A percentile compares a stretch with the other conserved stretches of the same genome.
phyloP scores from a whole-genome alignment of 2,888 invertebrate genomes.

The Euclidia mi region DNA sequence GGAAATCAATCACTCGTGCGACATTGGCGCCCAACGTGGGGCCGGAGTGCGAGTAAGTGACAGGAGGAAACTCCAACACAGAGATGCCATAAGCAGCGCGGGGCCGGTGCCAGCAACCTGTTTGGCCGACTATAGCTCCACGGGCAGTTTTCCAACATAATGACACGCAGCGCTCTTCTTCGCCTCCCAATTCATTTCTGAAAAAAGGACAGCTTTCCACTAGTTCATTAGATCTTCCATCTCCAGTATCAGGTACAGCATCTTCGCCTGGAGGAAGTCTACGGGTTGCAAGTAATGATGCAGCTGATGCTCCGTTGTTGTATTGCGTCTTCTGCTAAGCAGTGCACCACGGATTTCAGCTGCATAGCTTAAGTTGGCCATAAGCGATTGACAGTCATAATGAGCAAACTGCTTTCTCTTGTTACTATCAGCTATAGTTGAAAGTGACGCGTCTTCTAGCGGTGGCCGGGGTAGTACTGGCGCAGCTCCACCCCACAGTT shows the following conservation, averaged over 20 bases:
- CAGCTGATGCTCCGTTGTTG: constrained; percentile 97
- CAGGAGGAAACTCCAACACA: constrained; percentile 93
- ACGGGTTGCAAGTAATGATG: constrained; percentile 92
- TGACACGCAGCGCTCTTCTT: constrained; percentile 95
- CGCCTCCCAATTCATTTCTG: constrained; percentile 97
- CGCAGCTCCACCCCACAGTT: constrained; percentile 91
- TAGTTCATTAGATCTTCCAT: constrained; percentile 95
- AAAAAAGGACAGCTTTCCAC: constrained; percentile 97
- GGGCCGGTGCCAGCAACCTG: constrained; percentile 92
- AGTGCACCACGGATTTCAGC: constrained; percentile 92
- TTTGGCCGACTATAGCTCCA: constrained; percentile 76
- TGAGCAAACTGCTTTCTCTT: constrained; percentile 96
- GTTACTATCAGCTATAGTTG: constrained; percentile 91
- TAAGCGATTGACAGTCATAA: constrained; percentile 97
- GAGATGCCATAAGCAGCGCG: constrained; percentile 96
- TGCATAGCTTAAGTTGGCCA: constrained; percentile 94
- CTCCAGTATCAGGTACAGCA: constrained; percentile 92
- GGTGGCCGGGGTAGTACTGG: constrained; percentile 83
- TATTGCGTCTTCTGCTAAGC: constrained; percentile 93
- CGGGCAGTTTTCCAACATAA: constrained; percentile 91
- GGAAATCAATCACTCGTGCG: no score
- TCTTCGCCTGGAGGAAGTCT: constrained; percentile 92
- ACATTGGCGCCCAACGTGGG: no score
- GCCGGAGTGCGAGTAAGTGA: constrained; percentile 65
- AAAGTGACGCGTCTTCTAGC: constrained; percentile 86